Percentiles rank a stretch among this genome's conserved stretches.
These are phyloP conservation scores for Vespertilio murinus DNA, from an alignment of 2,797 vertebrate genomes.

Conservation along the genomic window DNA sequence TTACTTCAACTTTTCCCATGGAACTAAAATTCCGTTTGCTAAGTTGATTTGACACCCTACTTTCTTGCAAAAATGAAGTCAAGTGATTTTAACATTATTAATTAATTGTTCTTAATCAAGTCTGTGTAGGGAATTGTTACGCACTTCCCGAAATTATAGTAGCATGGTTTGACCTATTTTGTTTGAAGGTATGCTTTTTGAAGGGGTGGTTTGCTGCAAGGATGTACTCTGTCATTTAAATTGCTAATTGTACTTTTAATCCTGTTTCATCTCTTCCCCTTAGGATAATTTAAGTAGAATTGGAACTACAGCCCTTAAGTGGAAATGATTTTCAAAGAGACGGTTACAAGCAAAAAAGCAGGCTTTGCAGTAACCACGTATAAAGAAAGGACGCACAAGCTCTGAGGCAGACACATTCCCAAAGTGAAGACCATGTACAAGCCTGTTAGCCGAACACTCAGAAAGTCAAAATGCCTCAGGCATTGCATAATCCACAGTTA, in stretches of 20 bases:
- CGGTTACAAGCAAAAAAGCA: background rate
- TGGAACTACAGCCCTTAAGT: background rate
- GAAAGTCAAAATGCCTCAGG: background rate
- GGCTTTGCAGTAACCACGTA: background rate
- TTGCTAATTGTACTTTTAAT: background rate
- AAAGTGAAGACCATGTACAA: background rate
- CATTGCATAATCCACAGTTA: background rate
- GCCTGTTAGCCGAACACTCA: background rate
- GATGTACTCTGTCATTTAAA: background rate
- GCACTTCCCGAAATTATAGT: background rate
- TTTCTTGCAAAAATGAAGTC: slow-evolving; percentile 22
- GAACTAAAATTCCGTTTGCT: slow-evolving; percentile 40
- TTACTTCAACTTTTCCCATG: background rate
- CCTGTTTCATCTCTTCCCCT: background rate
- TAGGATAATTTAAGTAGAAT: background rate
- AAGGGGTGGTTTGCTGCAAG: background rate
- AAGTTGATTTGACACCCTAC: slow-evolving; percentile 48
- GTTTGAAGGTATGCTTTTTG: background rate
- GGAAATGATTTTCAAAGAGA: slow-evolving; percentile 5
- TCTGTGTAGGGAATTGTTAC: background rate
- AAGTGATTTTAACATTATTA: slow-evolving; percentile 17
- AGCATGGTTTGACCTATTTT: background rate
- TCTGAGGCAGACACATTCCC: background rate
- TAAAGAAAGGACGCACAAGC: background rate
- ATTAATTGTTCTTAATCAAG: slow-evolving; percentile 32